Percentiles rank a stretch among this genome's conserved stretches.
phyloP scores from a whole-genome alignment of 2,888 invertebrate species.

The Oligia fasciuncula region DNA sequence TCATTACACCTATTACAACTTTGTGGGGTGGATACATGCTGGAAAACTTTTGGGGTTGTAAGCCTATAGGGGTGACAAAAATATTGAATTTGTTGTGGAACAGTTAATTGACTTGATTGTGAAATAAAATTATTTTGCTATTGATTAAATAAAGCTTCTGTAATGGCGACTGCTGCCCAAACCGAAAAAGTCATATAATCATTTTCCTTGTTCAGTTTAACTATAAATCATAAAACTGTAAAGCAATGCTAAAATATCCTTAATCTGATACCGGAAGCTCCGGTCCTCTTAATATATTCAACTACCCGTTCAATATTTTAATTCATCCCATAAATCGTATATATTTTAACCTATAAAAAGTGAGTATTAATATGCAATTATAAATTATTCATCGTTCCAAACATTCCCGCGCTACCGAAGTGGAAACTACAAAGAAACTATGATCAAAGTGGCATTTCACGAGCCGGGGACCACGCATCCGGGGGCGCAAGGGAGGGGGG shows the following conservation, averaged over 20 bases:
- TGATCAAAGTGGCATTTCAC: constrained; percentile 68
- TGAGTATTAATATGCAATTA: constrained; percentile 58
- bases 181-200: background rate
- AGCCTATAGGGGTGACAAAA: background rate
- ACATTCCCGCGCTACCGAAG: constrained; percentile 46
- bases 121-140: background rate
- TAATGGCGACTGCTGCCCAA: background rate
- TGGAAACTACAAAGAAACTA: constrained; percentile 68
- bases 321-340: constrained; percentile 6
- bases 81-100: constrained; percentile 1
- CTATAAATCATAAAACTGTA: background rate
- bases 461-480: constrained; percentile 50
- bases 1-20: constrained; percentile 75
- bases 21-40: constrained; percentile 67
- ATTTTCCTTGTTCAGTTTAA: background rate
- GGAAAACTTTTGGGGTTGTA: constrained; percentile 36
- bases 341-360: constrained; percentile 38
- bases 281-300: constrained; percentile 20
- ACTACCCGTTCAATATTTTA: constrained; percentile 6
- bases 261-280: background rate
- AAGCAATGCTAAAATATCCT: background rate
- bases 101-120: background rate
- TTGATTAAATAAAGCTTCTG: background rate
- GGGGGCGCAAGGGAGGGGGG: background rate
- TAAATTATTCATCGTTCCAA: constrained; percentile 60